These are phyloP conservation scores for Euglossa dilemma DNA, from an alignment of 1,140 invertebrate species.

Conservation along the genomic window DNA sequence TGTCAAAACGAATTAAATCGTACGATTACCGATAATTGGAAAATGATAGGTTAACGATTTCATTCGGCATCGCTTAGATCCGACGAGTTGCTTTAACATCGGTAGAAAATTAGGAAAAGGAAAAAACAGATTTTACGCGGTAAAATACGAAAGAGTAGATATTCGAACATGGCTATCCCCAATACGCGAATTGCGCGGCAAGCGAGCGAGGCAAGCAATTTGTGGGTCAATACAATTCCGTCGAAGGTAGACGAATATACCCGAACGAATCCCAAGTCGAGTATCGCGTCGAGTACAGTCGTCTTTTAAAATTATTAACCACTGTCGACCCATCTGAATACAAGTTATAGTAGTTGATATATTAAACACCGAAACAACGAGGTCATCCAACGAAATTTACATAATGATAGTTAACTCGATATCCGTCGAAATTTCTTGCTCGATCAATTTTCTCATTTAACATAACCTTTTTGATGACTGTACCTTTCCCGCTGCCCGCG, in stretches of 20 bases:
- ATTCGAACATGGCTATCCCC: neutral
- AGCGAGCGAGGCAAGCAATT: neutral
- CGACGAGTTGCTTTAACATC: neutral
- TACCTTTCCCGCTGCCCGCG: conserved; percentile 44
- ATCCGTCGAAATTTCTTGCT: neutral
- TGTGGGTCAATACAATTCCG: conserved; percentile 64
- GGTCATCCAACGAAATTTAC: neutral
- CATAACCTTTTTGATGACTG: conserved; percentile 41
- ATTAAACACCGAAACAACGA: neutral
- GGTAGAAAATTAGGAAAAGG: neutral
- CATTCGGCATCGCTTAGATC: no score
- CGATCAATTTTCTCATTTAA: neutral
- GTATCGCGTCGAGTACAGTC: conserved; percentile 50
- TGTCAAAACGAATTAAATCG: neutral
- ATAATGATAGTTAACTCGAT: neutral
- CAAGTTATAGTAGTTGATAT: neutral
- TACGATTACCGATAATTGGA: neutral
- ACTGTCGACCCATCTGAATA: neutral
- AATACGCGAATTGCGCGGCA: neutral
- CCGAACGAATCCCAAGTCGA: conserved; percentile 52
- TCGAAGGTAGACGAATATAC: conserved; percentile 51
- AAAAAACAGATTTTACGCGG: neutral
- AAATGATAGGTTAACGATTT: no score
- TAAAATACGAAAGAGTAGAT: neutral
- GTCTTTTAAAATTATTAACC: conserved; percentile 58